phyloP scores from a whole-genome alignment of 1,140 invertebrate species.

The Geopemphigus sp. region DNA sequence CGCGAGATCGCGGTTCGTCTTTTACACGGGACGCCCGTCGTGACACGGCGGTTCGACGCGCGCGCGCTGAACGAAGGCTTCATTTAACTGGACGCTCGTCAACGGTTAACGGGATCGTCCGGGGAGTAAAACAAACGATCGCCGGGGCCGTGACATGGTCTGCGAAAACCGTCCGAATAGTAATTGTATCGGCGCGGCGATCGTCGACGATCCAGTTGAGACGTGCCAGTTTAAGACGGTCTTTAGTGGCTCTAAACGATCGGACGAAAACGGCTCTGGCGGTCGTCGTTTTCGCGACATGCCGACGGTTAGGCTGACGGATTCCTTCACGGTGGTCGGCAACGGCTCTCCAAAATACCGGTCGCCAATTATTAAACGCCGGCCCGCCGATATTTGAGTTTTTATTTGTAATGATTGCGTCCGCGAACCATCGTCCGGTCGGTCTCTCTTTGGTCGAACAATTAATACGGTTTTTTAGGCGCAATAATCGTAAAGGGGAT shows the following conservation, averaged over 20 bases:
- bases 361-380: slow-evolving; percentile 35
- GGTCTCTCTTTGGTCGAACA: slow-evolving; percentile 2
- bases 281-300: background rate
- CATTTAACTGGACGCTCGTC: too few species aligned
- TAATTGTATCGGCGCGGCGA: too few species aligned
- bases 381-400: background rate
- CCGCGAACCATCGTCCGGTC: background rate
- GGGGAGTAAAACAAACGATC: too few species aligned
- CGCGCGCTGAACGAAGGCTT: too few species aligned
- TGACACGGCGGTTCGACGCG: too few species aligned
- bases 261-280: background rate
- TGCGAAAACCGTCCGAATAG: too few species aligned
- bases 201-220: too few species aligned
- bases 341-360: background rate
- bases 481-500: background rate
- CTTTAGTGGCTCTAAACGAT: background rate
- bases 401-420: slow-evolving; percentile 10
- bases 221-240: too few species aligned
- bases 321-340: slow-evolving; percentile 32
- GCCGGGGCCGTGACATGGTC: too few species aligned
- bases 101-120: too few species aligned
- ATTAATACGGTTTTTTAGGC: background rate
- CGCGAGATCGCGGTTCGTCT: too few species aligned
- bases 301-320: background rate
- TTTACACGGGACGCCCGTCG: too few species aligned